These are phyloP conservation scores for Hippocampus mohnikei DNA, from an alignment of 2,113 vertebrate genomes.

Conservation along the genomic window DNA sequence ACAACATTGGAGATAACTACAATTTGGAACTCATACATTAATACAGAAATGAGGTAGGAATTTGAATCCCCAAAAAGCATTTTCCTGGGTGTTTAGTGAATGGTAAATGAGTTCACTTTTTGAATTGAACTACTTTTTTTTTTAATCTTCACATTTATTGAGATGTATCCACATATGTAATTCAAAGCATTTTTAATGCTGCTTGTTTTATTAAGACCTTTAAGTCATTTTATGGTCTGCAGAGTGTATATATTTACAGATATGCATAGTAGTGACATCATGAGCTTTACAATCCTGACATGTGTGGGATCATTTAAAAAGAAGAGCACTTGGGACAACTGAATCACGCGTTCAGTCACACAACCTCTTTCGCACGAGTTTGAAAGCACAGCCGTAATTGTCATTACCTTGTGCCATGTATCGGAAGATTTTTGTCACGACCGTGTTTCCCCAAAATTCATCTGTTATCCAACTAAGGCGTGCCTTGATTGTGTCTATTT, in stretches of 20 bases:
- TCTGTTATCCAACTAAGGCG: conserved; percentile 29
- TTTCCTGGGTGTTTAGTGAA: too few relatives aligned
- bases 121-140: background rate
- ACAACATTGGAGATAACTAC: too few relatives aligned
- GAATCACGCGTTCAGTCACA: background rate
- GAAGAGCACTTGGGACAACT: conserved; percentile 27
- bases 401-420: conserved; percentile 30
- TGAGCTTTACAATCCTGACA: background rate
- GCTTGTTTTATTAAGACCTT: conserved; percentile 1
- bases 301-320: conserved; percentile 21
- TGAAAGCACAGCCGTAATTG: background rate
- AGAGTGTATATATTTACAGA: background rate
- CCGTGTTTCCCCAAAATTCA: conserved; percentile 20
- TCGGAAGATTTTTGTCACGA: conserved; percentile 4
- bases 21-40: too few relatives aligned
- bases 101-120: background rate
- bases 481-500: conserved; percentile 42
- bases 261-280: conserved; percentile 7
- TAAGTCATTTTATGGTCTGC: background rate
- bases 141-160: background rate
- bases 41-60: too few relatives aligned
- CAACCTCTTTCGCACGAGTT: conserved; percentile 4
- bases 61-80: too few relatives aligned
- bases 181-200: background rate
- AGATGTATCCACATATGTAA: background rate